Base-by-base conservation (phyloP, 2,888 invertebrate species). In the Sminthurinus aureus region DNA sequence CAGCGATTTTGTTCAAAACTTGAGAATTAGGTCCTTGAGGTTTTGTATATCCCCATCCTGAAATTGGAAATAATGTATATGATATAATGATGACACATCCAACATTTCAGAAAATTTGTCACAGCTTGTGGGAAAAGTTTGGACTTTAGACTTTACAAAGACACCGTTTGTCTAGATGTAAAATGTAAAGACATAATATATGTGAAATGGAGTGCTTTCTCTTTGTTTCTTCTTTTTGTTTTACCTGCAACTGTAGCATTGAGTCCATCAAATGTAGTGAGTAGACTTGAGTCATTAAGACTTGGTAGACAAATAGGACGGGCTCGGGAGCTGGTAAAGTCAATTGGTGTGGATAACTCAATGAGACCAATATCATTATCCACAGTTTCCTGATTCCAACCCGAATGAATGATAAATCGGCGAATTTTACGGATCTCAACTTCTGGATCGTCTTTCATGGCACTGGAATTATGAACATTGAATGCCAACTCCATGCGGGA, bases 261-360 rank as follows among this genome's bases (percentile, higher is more conserved):
- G 52, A n/a, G 71, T 18, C 71, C 69, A 13, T 85, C 85, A 84
- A 82, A 85, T 15, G 67, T 78, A 18, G 9, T 79, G 38, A 4
- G n/a, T 11, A 76, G 38, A 18, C 69, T 69, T 8, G 24, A 24
- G 4, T 24, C 22, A 26, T 77, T 15, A 11, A 38, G 52, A 8
- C 38, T 75, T 12, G 87, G 87, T 6, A 87, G 51, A 58, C 87
- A 87, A 81, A 86, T 83, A 0, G 87, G 85, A 15, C 79, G 77
- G 12, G 83, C 13, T n/a, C 51, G 22, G 22, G 71, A 52, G 13
- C n/a, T 67, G 4, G 24, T 11, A 64, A 84, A 83, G 24, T 82
- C 75, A 12, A 84, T 80, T 3, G 84, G 84, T 11, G 69, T 58
- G n/a, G 58, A 71, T 15, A 84, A 69, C 51, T 84, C 84, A 67